Evolutionary conservation across 2,113 vertebrate genomes (phyloP).

Genomic region (Machaerirhynchus nigripectus): DNA sequence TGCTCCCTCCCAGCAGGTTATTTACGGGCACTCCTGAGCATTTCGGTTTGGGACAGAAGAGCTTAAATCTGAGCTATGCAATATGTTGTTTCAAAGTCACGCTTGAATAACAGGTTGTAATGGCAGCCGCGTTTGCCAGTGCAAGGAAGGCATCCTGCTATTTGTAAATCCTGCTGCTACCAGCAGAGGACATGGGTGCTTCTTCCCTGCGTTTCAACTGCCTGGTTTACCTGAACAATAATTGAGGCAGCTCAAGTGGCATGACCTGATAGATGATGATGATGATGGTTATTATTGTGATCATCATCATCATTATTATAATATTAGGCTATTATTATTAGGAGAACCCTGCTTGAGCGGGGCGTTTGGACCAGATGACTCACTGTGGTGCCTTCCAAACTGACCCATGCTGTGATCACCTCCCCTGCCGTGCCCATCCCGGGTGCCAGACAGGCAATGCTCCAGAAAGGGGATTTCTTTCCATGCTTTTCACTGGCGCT

Average conservation of each 20-base stretch:
- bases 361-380: not conserved
- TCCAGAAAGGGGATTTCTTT: not conserved
- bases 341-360: not conserved
- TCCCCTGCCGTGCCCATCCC: not conserved
- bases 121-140: not conserved
- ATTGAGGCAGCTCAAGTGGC: not conserved
- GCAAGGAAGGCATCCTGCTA: not conserved
- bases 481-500: not conserved
- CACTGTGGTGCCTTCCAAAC: not conserved
- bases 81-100: not conserved
- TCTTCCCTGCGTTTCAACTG: not conserved
- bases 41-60: not conserved
- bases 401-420: not conserved
- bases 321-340: not conserved
- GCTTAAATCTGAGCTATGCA: not conserved
- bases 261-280: not conserved
- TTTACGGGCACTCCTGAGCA: not conserved
- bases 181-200: slow-evolving; percentile 12
- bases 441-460: fast-evolving
- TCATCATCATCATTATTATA: not conserved
- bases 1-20: not conserved
- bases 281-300: not conserved
- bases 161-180: not conserved
- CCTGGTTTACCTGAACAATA: not conserved
- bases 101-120: not conserved